Evolutionary conservation across 2,113 vertebrate species (phyloP).

Genomic region (Manacus vitellinus): DNA sequence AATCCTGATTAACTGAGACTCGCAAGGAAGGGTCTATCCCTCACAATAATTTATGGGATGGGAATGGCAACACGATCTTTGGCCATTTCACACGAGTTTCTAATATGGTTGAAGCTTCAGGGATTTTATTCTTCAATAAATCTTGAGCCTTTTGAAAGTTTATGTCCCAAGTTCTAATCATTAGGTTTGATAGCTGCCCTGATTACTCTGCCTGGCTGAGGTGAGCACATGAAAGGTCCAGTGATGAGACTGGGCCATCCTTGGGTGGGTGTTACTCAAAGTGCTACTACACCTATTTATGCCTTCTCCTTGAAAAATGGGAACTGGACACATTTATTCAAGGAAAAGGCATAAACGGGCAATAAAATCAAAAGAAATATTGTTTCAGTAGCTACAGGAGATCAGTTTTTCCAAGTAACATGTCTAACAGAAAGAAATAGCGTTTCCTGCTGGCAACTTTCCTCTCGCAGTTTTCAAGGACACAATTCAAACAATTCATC

Average conservation of each 20-base stretch:
- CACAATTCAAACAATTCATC: constrained; percentile 9
- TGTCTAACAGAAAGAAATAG: constrained; percentile 29
- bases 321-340: constrained; percentile 35
- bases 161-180: constrained; percentile 9
- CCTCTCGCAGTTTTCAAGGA: constrained; percentile 43
- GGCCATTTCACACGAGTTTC: not conserved
- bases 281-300: not conserved
- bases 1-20: not conserved
- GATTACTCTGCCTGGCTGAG: constrained; percentile 39
- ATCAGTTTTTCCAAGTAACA: not conserved
- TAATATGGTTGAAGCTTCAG: not conserved
- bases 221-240: not conserved
- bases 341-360: constrained; percentile 32
- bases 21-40: not conserved
- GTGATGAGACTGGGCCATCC: constrained; percentile 15
- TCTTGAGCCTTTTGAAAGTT: not conserved
- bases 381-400: constrained; percentile 26
- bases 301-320: constrained; percentile 33
- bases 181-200: constrained; percentile 14
- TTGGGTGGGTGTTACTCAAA: not conserved
- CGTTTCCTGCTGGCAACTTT: not conserved
- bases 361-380: constrained; percentile 66
- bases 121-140: constrained; percentile 47
- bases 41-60: not conserved
- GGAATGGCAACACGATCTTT: not conserved